phyloP scores from a whole-genome alignment of 2,797 vertebrate genomes.

The Myotis vivesi region DNA sequence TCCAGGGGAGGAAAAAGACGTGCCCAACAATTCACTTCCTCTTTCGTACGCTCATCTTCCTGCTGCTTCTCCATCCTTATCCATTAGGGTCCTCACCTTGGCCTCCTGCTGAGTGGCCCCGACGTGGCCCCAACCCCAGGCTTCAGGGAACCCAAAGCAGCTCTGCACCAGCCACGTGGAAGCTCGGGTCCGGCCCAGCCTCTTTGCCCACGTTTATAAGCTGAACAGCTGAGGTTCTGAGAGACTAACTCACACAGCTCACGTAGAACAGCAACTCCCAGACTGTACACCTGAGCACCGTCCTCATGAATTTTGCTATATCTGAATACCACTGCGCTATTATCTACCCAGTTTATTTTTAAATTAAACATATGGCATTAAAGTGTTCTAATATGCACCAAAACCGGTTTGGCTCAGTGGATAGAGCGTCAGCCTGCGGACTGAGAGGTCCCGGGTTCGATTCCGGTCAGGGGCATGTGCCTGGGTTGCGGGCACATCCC shows the following conservation, averaged over 20 bases:
- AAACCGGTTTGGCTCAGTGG: too few species aligned
- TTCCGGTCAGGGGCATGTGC: too few species aligned
- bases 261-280: neutral
- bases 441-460: too few species aligned
- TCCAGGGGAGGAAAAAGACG: neutral
- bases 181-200: neutral
- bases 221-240: neutral
- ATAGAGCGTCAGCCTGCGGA: too few species aligned
- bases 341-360: neutral
- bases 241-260: neutral
- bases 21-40: neutral
- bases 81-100: neutral
- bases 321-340: neutral
- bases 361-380: neutral
- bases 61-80: neutral
- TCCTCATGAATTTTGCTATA: neutral
- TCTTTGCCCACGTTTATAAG: neutral
- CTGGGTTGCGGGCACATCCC: too few species aligned
- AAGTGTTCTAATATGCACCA: neutral
- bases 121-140: neutral
- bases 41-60: neutral
- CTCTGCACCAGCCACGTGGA: neutral
- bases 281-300: fast-evolving
- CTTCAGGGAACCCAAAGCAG: neutral
- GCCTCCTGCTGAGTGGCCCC: neutral